phyloP scores from a whole-genome alignment of 2,797 vertebrate genomes.

The Acanthis flammea region DNA sequence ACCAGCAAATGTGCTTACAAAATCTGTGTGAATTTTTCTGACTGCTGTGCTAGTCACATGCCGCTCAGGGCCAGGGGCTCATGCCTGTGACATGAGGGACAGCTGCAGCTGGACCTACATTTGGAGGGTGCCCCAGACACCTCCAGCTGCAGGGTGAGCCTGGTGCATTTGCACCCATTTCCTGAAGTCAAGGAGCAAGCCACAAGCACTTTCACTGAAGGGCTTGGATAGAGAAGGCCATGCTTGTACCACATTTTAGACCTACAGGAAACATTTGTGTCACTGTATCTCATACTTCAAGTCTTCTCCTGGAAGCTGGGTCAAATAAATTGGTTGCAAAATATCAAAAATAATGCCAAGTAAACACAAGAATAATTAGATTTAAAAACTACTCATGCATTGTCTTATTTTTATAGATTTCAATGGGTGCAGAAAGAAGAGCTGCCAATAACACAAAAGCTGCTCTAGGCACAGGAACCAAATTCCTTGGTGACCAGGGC shows the following conservation, averaged over 20 bases:
- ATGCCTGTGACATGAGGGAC: not conserved
- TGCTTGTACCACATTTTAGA: accelerated
- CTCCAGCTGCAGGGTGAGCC: not conserved
- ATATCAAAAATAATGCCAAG: conserved; percentile 6
- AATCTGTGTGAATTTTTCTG: conserved; percentile 15
- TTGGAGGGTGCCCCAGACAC: not conserved
- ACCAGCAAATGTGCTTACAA: not conserved
- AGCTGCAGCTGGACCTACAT: not conserved
- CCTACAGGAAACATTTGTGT: not conserved
- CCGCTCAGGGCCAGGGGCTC: accelerated
- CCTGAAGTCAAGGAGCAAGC: not conserved
- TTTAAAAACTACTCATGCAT: not conserved
- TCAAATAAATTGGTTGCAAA: conserved; percentile 7
- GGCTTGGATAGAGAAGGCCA: not conserved
- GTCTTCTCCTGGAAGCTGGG: not conserved
- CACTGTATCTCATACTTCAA: not conserved
- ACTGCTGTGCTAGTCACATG: not conserved
- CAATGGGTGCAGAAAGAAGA: not conserved
- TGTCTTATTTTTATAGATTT: not conserved
- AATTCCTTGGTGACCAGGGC: not conserved
- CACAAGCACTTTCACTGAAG: not conserved
- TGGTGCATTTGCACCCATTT: not conserved
- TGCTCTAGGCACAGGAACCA: not conserved
- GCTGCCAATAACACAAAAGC: not conserved
- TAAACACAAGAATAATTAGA: not conserved